These are phyloP conservation scores for Cottus gobio DNA, from an alignment of 2,113 vertebrate genomes.

Conservation along the genomic window DNA sequence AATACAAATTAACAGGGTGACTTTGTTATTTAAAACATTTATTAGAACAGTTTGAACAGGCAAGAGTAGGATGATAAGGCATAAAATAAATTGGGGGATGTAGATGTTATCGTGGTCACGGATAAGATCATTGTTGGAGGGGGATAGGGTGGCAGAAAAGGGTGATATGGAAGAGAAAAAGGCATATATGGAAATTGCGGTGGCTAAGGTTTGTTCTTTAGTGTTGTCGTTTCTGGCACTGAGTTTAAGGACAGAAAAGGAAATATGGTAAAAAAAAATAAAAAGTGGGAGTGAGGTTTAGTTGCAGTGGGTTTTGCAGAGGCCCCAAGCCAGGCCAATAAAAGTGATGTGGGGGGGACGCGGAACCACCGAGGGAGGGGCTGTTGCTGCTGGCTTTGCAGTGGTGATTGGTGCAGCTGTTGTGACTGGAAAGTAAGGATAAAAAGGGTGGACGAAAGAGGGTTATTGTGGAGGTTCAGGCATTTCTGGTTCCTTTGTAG, in stretches of 20 bases:
- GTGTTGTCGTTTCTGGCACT: not conserved
- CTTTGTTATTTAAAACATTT: conserved; percentile 18
- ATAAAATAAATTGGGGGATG: not conserved
- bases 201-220: not conserved
- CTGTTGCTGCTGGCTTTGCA: not conserved
- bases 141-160: not conserved
- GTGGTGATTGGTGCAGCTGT: not conserved
- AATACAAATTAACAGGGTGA: too few relatives aligned
- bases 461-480: not conserved
- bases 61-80: too few relatives aligned
- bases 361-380: not conserved
- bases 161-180: not conserved
- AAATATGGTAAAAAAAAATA: not conserved
- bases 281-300: too few relatives aligned
- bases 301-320: not conserved
- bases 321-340: not conserved
- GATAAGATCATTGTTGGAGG: accelerated
- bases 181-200: not conserved
- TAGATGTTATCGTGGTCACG: not conserved
- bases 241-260: not conserved
- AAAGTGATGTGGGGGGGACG: not conserved
- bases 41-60: not conserved
- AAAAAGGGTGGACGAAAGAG: not conserved
- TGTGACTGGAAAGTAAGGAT: not conserved
- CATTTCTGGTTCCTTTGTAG: not conserved